Conservation (phyloP, 2,113 vertebrate genomes). For the Colossoma macropomum region DNA sequence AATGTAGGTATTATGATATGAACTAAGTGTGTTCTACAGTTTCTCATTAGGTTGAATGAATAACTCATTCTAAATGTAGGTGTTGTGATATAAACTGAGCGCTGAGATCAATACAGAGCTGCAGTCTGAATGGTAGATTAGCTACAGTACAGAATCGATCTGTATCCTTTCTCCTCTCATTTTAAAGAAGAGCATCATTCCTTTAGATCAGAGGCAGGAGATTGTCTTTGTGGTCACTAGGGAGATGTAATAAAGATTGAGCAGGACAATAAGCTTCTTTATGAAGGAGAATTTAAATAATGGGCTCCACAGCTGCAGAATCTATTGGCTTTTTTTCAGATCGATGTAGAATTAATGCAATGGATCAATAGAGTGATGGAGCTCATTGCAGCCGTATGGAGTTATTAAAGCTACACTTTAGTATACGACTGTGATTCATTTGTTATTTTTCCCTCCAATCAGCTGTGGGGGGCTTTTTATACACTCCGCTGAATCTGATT, state of each 20-base stretch:
- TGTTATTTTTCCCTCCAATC: conserved; percentile 70
- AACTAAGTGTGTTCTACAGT: too few relatives aligned
- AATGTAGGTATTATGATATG: too few relatives aligned
- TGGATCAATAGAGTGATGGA: conserved; percentile 59
- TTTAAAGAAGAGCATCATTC: conserved; percentile 93
- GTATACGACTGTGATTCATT: conserved; percentile 9
- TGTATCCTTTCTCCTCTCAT: conserved; percentile 84
- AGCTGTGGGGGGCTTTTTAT: conserved; percentile 70
- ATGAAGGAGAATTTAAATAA: conserved; percentile 86
- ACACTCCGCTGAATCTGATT: conserved; percentile 72
- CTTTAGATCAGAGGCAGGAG: conserved; percentile 83
- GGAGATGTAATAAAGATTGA: conserved; percentile 88
- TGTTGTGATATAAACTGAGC: conserved; percentile 68
- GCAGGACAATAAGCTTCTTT: conserved; percentile 85
- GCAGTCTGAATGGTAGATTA: conserved; percentile 70
- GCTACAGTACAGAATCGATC: conserved; percentile 88
- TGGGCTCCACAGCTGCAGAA: conserved; percentile 66
- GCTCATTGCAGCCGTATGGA: conserved; percentile 51
- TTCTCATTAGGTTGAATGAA: too few relatives aligned
- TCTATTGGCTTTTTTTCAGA: conserved; percentile 68
- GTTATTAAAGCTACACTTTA: conserved; percentile 70
- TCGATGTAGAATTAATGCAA: conserved; percentile 74
- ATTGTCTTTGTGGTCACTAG: conserved; percentile 28
- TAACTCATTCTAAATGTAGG: too few relatives aligned
- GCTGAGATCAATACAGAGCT: conserved; percentile 85